Percentiles rank a stretch among this genome's conserved stretches.
These are phyloP conservation scores for Carabus problematicus DNA, from an alignment of 2,888 invertebrate species.

Conservation along the genomic window DNA sequence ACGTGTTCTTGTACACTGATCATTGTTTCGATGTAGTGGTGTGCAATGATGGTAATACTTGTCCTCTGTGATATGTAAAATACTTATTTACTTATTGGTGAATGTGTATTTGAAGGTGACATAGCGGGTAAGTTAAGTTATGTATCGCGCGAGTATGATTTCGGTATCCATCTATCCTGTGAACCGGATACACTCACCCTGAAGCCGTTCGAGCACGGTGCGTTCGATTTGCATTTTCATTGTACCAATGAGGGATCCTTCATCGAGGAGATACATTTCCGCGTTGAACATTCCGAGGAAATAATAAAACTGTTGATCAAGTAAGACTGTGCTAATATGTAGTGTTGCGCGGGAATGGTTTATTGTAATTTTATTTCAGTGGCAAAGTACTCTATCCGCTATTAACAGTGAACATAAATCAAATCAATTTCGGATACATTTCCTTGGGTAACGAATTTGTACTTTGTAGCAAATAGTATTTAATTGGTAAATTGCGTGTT, in stretches of 20 bases:
- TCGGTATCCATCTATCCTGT: slow-evolving; percentile 66
- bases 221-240: slow-evolving; percentile 65
- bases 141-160: slow-evolving; percentile 60
- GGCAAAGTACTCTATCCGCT: slow-evolving; percentile 69
- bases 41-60: slow-evolving; percentile 62
- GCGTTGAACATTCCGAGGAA: slow-evolving; percentile 66
- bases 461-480: neutral
- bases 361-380: slow-evolving; percentile 57
- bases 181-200: slow-evolving; percentile 61
- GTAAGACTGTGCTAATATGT: slow-evolving; percentile 57
- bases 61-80: neutral
- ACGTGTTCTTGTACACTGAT: slow-evolving; percentile 65
- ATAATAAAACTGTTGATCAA: slow-evolving; percentile 64
- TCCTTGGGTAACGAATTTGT: slow-evolving; percentile 67
- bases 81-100: neutral
- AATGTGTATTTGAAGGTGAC: slow-evolving; percentile 58
- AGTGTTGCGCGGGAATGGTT: neutral
- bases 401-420: slow-evolving; percentile 62
- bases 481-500: neutral
- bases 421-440: slow-evolving; percentile 65
- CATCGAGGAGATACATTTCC: slow-evolving; percentile 67
- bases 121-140: slow-evolving; percentile 67
- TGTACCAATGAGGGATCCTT: slow-evolving; percentile 68
- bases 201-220: slow-evolving; percentile 62
- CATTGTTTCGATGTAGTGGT: slow-evolving; percentile 69